A percentile compares a stretch with the other conserved stretches of the same genome.
phyloP scores from a whole-genome alignment of 2,888 invertebrate genomes.

The Drosophila greeni region DNA sequence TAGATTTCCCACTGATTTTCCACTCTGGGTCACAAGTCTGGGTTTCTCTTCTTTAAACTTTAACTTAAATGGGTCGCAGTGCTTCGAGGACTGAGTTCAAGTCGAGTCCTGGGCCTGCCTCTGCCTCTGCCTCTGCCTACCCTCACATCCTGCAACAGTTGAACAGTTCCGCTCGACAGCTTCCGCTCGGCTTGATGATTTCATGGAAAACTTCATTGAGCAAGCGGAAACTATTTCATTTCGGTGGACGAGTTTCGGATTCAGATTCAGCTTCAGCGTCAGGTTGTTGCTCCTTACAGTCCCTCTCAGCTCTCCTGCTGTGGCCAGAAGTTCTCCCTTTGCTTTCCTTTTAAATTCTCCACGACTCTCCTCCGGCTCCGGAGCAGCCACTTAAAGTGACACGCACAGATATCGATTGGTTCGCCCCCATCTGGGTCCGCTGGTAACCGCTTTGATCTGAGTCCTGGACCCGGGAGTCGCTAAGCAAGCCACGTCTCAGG shows the following conservation, averaged over 20 bases:
- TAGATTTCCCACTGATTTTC: conserved; percentile 1
- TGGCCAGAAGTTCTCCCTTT: conserved; percentile 46
- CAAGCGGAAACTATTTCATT: conserved; percentile 72
- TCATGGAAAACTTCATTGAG: conserved; percentile 73
- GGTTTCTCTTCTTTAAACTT: conserved; percentile 21
- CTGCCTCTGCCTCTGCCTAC: background rate
- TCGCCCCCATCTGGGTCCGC: conserved; percentile 4
- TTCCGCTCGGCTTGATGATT: conserved; percentile 74
- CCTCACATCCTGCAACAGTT: conserved; percentile 56
- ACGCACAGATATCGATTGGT: conserved; percentile 41
- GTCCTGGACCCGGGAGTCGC: conserved; percentile 15
- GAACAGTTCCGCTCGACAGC: conserved; percentile 71
- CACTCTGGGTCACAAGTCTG: conserved; percentile 25
- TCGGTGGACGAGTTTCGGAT: conserved; percentile 40
- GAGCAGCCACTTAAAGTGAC: conserved; percentile 52
- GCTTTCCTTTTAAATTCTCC: conserved; percentile 38
- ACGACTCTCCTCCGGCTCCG: background rate
- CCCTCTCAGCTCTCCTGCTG: background rate
- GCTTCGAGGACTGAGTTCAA: background rate
- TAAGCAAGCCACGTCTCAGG: conserved; percentile 38
- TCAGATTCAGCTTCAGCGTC: background rate
- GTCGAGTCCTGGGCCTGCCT: conserved; percentile 1
- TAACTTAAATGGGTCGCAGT: background rate
- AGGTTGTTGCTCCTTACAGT: conserved; percentile 22
- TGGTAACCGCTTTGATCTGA: conserved; percentile 60